Conservation (phyloP, 1,140 invertebrate genomes). For the Antheraea mylitta region DNA sequence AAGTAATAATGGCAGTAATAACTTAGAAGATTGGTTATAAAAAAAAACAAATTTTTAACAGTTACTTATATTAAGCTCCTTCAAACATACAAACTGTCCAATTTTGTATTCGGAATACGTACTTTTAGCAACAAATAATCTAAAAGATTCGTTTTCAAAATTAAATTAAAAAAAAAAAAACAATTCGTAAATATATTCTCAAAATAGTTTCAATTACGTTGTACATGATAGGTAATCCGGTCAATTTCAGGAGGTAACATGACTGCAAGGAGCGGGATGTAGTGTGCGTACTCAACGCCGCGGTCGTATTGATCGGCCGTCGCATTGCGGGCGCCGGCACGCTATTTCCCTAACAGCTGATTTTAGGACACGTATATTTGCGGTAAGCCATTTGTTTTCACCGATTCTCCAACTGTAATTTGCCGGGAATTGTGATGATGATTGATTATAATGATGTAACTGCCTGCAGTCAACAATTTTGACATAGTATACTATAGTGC, state of each 20-base stretch:
- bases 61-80: too few relatives aligned
- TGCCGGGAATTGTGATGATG: slow-evolving; percentile 1
- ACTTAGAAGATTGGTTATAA: too few relatives aligned
- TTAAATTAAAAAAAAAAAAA: too few relatives aligned
- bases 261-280: slow-evolving; percentile 11
- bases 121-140: too few relatives aligned
- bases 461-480: neutral
- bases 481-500: neutral
- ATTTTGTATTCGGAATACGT: too few relatives aligned
- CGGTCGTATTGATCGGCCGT: slow-evolving; percentile 33
- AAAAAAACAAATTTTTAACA: too few relatives aligned
- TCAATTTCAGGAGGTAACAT: slow-evolving; percentile 22
- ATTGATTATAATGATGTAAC: neutral
- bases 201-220: too few relatives aligned
- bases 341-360: slow-evolving; percentile 33
- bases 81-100: too few relatives aligned
- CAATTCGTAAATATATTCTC: too few relatives aligned
- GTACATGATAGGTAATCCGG: slow-evolving; percentile 15
- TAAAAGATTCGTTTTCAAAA: too few relatives aligned
- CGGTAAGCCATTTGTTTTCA: slow-evolving; percentile 8
- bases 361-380: slow-evolving; percentile 27
- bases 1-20: too few relatives aligned
- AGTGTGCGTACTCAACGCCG: slow-evolving; percentile 26
- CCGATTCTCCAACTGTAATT: slow-evolving; percentile 17
- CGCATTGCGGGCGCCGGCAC: slow-evolving; percentile 30